A percentile compares a stretch with the other conserved stretches of the same genome.
Evolutionary conservation across 2,888 invertebrate species (phyloP).

Genomic region (Brassicogethes aeneus): DNA sequence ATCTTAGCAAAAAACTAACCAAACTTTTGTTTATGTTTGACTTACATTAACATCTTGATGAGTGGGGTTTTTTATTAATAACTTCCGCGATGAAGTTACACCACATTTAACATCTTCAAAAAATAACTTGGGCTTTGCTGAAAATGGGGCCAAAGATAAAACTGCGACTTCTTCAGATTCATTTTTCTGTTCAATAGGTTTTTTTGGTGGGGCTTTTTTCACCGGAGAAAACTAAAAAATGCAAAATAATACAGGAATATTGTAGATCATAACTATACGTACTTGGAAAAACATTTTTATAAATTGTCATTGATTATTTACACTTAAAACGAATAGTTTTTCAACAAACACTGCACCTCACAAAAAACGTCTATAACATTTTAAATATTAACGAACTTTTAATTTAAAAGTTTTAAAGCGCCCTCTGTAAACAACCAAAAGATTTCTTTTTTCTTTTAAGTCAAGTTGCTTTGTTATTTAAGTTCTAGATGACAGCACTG

Average conservation of each 20-base stretch:
- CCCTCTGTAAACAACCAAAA: no score
- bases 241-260: neutral
- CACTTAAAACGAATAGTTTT: no score
- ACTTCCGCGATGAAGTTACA: slow-evolving; percentile 43
- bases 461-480: no score
- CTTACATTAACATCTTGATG: slow-evolving; percentile 40
- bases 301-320: no score
- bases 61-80: slow-evolving; percentile 53
- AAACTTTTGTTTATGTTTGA: slow-evolving; percentile 25
- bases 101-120: slow-evolving; percentile 58
- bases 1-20: neutral
- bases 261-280: slow-evolving; percentile 2
- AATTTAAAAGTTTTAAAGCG: no score
- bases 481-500: no score
- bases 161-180: slow-evolving; percentile 44
- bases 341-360: no score
- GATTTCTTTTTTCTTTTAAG: no score
- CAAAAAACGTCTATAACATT: no score
- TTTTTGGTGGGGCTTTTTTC: slow-evolving; percentile 5
- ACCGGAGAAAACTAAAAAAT: slow-evolving; percentile 15
- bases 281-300: slow-evolving; percentile 14
- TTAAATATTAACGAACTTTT: no score
- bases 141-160: slow-evolving; percentile 57
- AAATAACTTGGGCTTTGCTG: slow-evolving; percentile 55
- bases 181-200: slow-evolving; percentile 9